Conservation (phyloP, 2,113 vertebrate genomes). For the Ceyx margarethae region DNA sequence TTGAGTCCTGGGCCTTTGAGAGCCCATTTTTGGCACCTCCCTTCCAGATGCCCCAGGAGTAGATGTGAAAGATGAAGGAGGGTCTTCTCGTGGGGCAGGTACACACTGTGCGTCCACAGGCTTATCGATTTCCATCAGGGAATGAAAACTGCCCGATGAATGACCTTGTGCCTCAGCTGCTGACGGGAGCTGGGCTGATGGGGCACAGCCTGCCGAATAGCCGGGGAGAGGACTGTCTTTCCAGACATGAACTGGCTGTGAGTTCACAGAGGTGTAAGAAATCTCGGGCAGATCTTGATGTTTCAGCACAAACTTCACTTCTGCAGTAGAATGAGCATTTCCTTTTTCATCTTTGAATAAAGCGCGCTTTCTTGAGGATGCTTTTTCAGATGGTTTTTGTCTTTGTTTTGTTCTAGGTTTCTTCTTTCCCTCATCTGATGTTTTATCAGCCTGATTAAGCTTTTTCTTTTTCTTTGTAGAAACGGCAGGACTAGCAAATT, state of each 20-base stretch:
- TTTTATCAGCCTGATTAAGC: conserved; percentile 70
- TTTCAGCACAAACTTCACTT: conserved; percentile 65
- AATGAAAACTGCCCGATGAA: conserved; percentile 67
- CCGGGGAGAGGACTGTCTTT: conserved; percentile 67
- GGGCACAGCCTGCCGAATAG: conserved; percentile 69
- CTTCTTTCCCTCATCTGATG: conserved; percentile 69
- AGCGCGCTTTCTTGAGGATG: conserved; percentile 64
- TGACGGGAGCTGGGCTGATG: conserved; percentile 72
- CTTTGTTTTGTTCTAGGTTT: conserved; percentile 72
- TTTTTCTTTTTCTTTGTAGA: conserved; percentile 79
- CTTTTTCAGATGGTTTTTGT: conserved; percentile 70
- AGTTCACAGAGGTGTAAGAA: conserved; percentile 48
- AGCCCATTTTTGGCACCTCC: conserved; percentile 72
- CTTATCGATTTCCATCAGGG: conserved; percentile 72
- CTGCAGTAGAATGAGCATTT: conserved; percentile 30
- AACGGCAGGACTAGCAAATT: conserved; percentile 57
- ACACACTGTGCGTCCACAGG: conserved; percentile 63
- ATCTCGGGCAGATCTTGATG: conserved; percentile 60
- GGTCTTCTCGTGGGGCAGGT: conserved; percentile 58
- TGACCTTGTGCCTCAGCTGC: conserved; percentile 63
- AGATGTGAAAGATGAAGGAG: conserved; percentile 58
- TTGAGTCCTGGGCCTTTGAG: conserved; percentile 69
- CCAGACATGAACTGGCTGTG: conserved; percentile 67
- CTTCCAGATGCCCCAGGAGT: conserved; percentile 52
- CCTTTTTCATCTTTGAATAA: conserved; percentile 74